Evolutionary conservation across 2,113 vertebrate species (phyloP).

Genomic region (Gymnarchus niloticus): DNA sequence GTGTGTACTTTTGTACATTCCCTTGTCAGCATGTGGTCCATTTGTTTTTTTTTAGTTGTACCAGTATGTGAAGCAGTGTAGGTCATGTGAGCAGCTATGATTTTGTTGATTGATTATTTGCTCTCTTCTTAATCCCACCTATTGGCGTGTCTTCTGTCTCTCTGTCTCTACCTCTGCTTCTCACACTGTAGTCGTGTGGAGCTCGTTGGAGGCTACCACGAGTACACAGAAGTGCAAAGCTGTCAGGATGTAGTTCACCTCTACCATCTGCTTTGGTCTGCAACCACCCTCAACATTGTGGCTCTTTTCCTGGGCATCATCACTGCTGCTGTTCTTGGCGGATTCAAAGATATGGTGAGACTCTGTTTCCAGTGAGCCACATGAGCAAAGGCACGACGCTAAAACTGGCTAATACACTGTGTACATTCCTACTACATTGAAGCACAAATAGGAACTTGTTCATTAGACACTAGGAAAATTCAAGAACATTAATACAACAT

Average conservation of each 20-base stretch:
- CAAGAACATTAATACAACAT: too few species aligned
- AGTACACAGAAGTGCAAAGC: slow-evolving; percentile 91
- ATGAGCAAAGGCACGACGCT: neutral
- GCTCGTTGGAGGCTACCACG: slow-evolving; percentile 82
- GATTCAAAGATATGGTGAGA: slow-evolving; percentile 95
- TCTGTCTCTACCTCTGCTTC: slow-evolving; percentile 4
- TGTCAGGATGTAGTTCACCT: slow-evolving; percentile 96
- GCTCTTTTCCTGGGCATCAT: slow-evolving; percentile 94
- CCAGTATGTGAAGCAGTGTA: slow-evolving; percentile 4
- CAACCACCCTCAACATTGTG: slow-evolving; percentile 90
- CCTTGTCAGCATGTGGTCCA: slow-evolving; percentile 10
- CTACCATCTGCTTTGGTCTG: slow-evolving; percentile 92
- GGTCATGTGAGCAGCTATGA: neutral
- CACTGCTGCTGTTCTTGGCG: slow-evolving; percentile 90
- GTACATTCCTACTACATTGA: neutral
- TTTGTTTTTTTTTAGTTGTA: slow-evolving; percentile 15
- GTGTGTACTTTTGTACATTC: neutral
- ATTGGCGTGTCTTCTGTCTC: slow-evolving; percentile 14
- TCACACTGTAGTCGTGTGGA: slow-evolving; percentile 61
- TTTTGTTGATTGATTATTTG: slow-evolving; percentile 9
- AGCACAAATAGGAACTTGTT: neutral
- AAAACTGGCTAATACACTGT: neutral
- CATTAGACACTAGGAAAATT: too few species aligned
- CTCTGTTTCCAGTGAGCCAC: neutral
- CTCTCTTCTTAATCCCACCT: neutral